Evolutionary conservation across 2,797 vertebrate genomes (phyloP).

Genomic region (Chromis chromis): DNA sequence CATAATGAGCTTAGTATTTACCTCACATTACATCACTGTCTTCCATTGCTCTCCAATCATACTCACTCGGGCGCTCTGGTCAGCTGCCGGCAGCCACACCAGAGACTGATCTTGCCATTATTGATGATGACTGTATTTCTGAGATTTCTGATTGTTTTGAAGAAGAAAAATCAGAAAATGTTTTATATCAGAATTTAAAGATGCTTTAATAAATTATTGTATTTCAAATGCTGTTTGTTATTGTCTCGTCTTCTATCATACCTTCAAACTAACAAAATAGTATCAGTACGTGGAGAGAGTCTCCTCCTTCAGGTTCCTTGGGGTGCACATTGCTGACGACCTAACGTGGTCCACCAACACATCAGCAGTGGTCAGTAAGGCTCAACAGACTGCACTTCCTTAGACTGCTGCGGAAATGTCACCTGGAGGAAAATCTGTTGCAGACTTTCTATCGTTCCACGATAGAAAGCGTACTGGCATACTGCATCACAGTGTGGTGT

Average conservation of each 20-base stretch:
- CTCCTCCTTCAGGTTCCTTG: too few relatives aligned
- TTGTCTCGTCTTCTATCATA: constrained; percentile 15
- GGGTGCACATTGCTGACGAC: too few relatives aligned
- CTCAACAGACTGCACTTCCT: too few relatives aligned
- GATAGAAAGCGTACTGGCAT: too few relatives aligned
- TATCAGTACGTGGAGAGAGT: too few relatives aligned
- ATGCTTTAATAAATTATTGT: constrained; percentile 97
- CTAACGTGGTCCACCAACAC: too few relatives aligned
- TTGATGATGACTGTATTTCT: constrained; percentile 80
- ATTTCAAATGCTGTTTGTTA: constrained; percentile 74
- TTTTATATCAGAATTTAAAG: constrained; percentile 95
- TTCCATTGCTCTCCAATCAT: constrained; percentile 70
- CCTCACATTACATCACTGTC: constrained; percentile 70
- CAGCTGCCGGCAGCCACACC: constrained; percentile 92
- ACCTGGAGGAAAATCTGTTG: too few relatives aligned
- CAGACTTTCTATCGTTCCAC: too few relatives aligned
- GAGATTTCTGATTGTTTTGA: constrained; percentile 86
- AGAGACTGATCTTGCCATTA: constrained; percentile 79
- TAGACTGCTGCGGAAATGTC: too few relatives aligned
- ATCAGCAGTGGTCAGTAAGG: too few relatives aligned
- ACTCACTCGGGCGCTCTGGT: constrained; percentile 78
- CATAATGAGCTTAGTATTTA: constrained; percentile 68
- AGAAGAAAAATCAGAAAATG: constrained; percentile 76
- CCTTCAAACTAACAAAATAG: not conserved
- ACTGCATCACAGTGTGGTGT: too few relatives aligned